Evolutionary conservation across 2,113 vertebrate species (phyloP).

Genomic region (Tetrao urogallus): DNA sequence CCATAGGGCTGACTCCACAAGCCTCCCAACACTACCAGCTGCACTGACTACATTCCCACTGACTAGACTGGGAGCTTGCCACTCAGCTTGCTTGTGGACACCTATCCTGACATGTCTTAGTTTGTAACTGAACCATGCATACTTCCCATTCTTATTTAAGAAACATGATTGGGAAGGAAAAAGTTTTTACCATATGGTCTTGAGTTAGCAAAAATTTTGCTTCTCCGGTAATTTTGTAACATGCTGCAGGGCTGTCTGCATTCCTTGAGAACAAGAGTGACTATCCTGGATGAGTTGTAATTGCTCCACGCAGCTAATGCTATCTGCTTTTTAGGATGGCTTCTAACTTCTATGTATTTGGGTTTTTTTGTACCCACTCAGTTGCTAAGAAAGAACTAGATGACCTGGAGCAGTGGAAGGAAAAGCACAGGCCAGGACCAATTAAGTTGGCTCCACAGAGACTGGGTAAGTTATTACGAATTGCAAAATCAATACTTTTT

Average conservation of each 20-base stretch:
- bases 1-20: background rate
- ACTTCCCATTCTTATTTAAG: background rate
- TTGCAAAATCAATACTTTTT: background rate
- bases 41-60: background rate
- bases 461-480: constrained; percentile 78
- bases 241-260: background rate
- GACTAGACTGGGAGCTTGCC: background rate
- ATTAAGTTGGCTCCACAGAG: constrained; percentile 73
- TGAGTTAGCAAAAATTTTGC: background rate
- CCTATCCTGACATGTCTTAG: background rate
- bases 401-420: constrained; percentile 73
- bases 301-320: background rate
- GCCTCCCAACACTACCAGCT: background rate
- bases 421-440: constrained; percentile 67
- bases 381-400: constrained; percentile 83
- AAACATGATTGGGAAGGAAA: background rate
- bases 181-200: background rate
- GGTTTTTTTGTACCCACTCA: constrained; percentile 54
- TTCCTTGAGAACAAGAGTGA: background rate
- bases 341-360: background rate
- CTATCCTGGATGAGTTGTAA: background rate
- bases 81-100: background rate
- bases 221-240: background rate
- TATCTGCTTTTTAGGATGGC: background rate
- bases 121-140: background rate